These are phyloP conservation scores for Metaphire vulgaris DNA, from an alignment of 1,140 invertebrate species.

Conservation along the genomic window DNA sequence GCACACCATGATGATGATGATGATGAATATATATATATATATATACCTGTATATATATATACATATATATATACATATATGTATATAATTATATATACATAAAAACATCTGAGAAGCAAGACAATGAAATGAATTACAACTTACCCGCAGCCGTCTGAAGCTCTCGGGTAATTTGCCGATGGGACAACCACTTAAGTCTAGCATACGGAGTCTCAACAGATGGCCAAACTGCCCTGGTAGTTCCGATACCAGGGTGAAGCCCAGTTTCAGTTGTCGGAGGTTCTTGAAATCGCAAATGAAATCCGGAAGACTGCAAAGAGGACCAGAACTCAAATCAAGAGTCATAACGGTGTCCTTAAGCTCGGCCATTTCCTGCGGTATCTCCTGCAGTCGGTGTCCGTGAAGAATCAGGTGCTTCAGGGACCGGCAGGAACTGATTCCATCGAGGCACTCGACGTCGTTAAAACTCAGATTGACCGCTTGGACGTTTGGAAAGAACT, in stretches of 20 bases:
- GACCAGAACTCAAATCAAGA: background rate
- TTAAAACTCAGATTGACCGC: background rate
- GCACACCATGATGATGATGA: too few species aligned
- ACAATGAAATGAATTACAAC: too few species aligned
- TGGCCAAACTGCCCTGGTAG: constrained; percentile 22
- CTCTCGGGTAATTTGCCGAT: constrained; percentile 15
- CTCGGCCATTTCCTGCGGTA: background rate
- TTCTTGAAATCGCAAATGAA: background rate
- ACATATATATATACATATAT: too few species aligned
- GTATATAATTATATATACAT: too few species aligned
- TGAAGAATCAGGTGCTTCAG: background rate
- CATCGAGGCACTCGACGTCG: background rate
- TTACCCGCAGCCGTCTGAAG: constrained; percentile 20
- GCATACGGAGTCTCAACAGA: constrained; percentile 13
- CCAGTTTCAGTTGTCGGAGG: background rate
- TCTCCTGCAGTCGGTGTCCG: background rate
- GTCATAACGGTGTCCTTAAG: background rate
- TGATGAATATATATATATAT: too few species aligned
- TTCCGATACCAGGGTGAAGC: background rate
- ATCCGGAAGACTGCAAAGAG: background rate
- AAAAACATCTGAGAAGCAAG: too few species aligned
- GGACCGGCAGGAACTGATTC: background rate
- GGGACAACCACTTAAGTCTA: constrained; percentile 2
- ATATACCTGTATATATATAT: too few species aligned
- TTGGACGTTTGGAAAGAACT: background rate